These are phyloP conservation scores for Lydus trimaculatus DNA, from an alignment of 2,888 invertebrate species.

Conservation along the genomic window DNA sequence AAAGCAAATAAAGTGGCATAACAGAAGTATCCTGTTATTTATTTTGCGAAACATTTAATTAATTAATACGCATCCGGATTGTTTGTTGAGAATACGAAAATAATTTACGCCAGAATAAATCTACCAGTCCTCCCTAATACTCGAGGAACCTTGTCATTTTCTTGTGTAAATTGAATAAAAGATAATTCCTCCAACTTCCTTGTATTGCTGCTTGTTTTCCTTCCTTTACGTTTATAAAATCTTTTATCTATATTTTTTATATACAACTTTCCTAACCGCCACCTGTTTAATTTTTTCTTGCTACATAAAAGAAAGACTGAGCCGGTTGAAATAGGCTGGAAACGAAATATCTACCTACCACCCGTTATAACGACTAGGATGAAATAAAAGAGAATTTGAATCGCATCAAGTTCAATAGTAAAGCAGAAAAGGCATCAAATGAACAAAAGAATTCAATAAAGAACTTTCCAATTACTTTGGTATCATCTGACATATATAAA, in stretches of 20 bases:
- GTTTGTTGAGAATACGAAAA: background rate
- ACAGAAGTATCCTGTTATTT: background rate
- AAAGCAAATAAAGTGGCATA: background rate
- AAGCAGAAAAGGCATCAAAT: background rate
- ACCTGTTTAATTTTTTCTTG: slow-evolving; percentile 16
- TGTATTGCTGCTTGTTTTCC: background rate
- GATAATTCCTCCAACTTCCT: slow-evolving; percentile 13
- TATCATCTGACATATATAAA: background rate
- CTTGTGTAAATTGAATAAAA: slow-evolving; percentile 14
- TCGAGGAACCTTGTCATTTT: background rate
- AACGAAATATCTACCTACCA: background rate
- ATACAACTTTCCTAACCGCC: slow-evolving; percentile 14
- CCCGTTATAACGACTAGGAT: background rate
- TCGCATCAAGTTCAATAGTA: too few species aligned
- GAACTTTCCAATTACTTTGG: background rate
- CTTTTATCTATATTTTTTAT: background rate
- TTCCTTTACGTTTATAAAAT: slow-evolving; percentile 18
- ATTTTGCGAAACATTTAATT: background rate
- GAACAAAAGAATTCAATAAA: slow-evolving; percentile 10
- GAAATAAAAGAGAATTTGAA: background rate
- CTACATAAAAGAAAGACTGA: background rate
- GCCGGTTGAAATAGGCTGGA: background rate
- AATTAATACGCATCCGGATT: background rate
- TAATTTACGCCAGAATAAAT: background rate
- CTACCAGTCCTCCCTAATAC: background rate